phyloP scores from a whole-genome alignment of 2,888 invertebrate genomes.

The Perithous albicinctus region DNA sequence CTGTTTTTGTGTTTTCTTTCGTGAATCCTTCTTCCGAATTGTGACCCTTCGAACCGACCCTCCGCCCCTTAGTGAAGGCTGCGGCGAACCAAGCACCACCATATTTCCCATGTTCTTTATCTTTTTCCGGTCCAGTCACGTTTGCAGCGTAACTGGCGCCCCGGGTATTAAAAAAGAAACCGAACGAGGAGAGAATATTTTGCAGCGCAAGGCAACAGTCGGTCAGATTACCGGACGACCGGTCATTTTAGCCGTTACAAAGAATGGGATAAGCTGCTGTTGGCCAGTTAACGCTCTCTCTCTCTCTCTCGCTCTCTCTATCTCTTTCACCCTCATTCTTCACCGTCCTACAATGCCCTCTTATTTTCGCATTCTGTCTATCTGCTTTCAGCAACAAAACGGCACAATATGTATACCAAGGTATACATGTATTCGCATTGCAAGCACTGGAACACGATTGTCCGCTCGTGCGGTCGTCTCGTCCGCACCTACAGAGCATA shows the following conservation, averaged over 20 bases:
- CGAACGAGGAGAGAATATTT: no score
- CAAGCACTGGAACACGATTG: conserved; percentile 37
- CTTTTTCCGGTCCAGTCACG: no score
- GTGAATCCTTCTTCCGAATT: no score
- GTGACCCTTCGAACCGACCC: no score
- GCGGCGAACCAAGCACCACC: no score
- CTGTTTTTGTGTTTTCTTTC: no score
- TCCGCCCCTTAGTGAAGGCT: no score
- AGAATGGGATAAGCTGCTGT: not conserved
- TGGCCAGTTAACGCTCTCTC: not conserved
- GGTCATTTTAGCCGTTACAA: not conserved
- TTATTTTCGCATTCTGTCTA: not conserved
- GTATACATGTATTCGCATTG: conserved; percentile 11
- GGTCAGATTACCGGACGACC: no score
- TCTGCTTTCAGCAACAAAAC: not conserved
- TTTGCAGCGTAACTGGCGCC: no score
- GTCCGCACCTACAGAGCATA: not conserved
- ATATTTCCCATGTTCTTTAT: no score
- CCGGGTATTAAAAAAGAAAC: no score
- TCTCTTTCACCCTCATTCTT: not conserved
- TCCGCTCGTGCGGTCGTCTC: conserved; percentile 8
- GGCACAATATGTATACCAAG: not conserved
- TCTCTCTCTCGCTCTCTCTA: not conserved
- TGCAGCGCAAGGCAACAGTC: no score
- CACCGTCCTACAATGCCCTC: not conserved